A percentile compares a stretch with the other conserved stretches of the same genome.
phyloP scores from a whole-genome alignment of 2,113 vertebrate genomes.

The Caranx ignobilis region DNA sequence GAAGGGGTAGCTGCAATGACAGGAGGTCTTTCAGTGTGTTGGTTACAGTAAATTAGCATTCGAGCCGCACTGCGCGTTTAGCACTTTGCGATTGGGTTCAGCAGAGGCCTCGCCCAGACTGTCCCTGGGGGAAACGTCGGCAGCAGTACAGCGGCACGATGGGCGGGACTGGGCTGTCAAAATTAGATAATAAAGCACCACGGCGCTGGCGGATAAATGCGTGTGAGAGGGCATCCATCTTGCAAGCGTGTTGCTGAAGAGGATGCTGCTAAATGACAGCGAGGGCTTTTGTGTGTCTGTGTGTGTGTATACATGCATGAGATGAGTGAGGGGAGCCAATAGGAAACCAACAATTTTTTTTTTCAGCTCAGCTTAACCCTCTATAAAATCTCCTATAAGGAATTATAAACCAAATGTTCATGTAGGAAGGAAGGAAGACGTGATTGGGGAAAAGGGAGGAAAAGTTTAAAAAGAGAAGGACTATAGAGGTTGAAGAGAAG shows the following conservation, averaged over 20 bases:
- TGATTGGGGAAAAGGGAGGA: not conserved
- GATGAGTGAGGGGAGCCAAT: constrained; percentile 46
- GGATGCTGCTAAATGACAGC: constrained; percentile 83
- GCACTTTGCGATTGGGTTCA: constrained; percentile 85
- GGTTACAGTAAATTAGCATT: constrained; percentile 86
- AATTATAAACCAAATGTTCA: constrained; percentile 66
- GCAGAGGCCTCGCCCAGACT: constrained; percentile 81
- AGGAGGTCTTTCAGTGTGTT: constrained; percentile 74
- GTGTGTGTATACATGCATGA: constrained; percentile 23
- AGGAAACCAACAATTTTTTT: constrained; percentile 61
- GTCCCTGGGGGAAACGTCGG: constrained; percentile 82
- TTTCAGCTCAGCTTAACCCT: constrained; percentile 48
- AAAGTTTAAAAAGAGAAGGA: not conserved
- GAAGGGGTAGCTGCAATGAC: constrained; percentile 61
- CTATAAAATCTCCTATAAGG: constrained; percentile 47
- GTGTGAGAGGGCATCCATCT: constrained; percentile 85
- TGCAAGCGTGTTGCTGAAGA: constrained; percentile 79
- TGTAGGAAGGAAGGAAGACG: constrained; percentile 12
- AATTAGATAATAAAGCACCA: constrained; percentile 87
- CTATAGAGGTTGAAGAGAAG: constrained; percentile 27
- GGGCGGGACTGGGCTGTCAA: constrained; percentile 84
- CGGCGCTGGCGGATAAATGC: constrained; percentile 81
- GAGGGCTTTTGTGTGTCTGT: constrained; percentile 48
- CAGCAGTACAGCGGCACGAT: constrained; percentile 75
- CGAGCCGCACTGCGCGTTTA: constrained; percentile 78